These are phyloP conservation scores for Hexactinellida sp. DNA, from an alignment of 37 sponge, comb jelly and placozoan genomes.

Conservation along the genomic window DNA sequence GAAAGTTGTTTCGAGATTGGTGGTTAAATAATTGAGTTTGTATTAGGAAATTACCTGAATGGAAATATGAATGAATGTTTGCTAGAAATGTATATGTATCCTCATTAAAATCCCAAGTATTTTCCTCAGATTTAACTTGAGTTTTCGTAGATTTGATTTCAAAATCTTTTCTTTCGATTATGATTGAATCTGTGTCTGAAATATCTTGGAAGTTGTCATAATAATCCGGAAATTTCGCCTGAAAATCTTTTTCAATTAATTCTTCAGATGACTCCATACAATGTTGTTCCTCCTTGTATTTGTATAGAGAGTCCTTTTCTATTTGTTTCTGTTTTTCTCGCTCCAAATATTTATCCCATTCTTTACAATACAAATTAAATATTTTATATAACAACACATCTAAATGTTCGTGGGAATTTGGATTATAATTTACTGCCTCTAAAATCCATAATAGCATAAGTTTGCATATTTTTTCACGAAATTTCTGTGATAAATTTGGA, in stretches of 20 bases:
- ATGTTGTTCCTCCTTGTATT: slow-evolving; percentile 37
- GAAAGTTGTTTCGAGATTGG: not conserved
- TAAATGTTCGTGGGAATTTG: not conserved
- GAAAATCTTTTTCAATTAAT: slow-evolving; percentile 9
- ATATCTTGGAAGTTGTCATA: slow-evolving; percentile 20
- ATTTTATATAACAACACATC: slow-evolving; percentile 9
- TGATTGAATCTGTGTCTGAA: not conserved
- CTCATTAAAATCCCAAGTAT: not conserved
- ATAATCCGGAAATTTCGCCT: slow-evolving; percentile 34
- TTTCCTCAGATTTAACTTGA: not conserved
- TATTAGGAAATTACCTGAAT: slow-evolving; percentile 7
- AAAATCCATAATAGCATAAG: not conserved
- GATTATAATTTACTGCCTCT: not conserved
- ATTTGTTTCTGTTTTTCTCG: slow-evolving; percentile 19
- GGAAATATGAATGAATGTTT: not conserved
- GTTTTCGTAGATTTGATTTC: not conserved
- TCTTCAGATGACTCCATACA: slow-evolving; percentile 18
- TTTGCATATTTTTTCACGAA: not conserved
- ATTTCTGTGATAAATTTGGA: not conserved
- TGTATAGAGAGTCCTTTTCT: slow-evolving; percentile 46
- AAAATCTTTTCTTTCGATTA: not conserved
- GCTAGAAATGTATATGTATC: not conserved
- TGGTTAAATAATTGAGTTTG: not conserved
- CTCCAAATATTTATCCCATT: slow-evolving; percentile 38
- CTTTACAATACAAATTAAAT: slow-evolving; percentile 15